Evolutionary conservation across 1,140 invertebrate species (phyloP), one percentile per base, ranked within the genome.

Genomic region (Panagrolaimus sp.): DNA sequence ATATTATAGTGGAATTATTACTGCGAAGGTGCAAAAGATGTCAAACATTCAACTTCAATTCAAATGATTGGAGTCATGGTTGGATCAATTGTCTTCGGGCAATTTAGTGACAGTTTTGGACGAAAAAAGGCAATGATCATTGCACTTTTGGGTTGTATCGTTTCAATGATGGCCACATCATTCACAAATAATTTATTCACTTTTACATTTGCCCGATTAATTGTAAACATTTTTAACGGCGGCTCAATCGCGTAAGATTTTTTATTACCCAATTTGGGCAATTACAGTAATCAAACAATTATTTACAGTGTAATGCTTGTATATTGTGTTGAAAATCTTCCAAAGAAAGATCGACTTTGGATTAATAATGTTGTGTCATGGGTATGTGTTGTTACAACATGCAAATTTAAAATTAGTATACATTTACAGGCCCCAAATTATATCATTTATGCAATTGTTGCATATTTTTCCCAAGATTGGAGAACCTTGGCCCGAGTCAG

Each of bases 271-370:
- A 68, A 0, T 14, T 1, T 68, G 17, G 3, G 3, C 6, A 10
- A n/a, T 69, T 43, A 32, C 8, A 8, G 32, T 44, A 76, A 67
- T 62, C 55, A 78, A 58, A 65, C 79, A 10, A 3, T 21, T 15
- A 71, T 78, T 26, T 76, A 79, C 26, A 75, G 43, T 4, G 43
- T 67, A 5, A 28, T 38, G 28, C 12, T n/a, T 14, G 65, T 47
- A 21, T 67, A 52, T 15, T 9, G 7, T 5, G 71, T 77, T 5
- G 75, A 77, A 38, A 77, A 79, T 44, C 66, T 78, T 15, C 75
- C 75, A 12, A 77, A 77, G 32, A 70, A 74, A 15, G 52, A 77
- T 68, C 77, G 75, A 14, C 72, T 77, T 43, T 78, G 71, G 75
- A 69, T 77, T 45, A 58, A 46, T 28, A 77, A 77, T 43, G 38